Base-by-base conservation (phyloP, 35 echinoderm and acorn worm genomes). In the Apostichopus japonicus region DNA sequence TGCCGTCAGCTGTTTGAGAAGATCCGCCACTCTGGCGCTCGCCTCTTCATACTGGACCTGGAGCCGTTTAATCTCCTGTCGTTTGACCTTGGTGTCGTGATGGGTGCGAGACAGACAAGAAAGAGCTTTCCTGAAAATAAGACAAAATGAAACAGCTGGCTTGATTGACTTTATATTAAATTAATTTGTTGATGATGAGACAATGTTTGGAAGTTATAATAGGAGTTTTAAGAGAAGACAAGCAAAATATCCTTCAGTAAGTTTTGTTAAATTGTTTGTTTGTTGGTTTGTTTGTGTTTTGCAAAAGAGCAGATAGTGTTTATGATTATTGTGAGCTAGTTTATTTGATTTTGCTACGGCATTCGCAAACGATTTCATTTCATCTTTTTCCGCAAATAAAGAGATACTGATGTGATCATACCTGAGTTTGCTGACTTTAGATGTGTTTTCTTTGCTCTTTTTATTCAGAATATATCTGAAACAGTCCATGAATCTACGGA, bases 401-500 rank as follows among this genome's bases (percentile, higher is more conserved):
- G 33, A 44, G 33, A 44, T 4, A 44, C 33, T 0, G 33, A 44
- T 44, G 33, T 67, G 11, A 67, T 25, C 84, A 92, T 79, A 98
- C 96, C 90, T 96, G 19, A 99, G 93, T 93, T 94, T 90, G 71
- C 87, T 88, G 27, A 99, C 93, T 91, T 95, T 96, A 14, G 95
- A 88, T 5, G 95, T 96, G 63, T 99, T 99, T 79, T 93, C 93
- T 92, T 94, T 95, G 87, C 95, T 96, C 79, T 96, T 96, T 62
- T 93, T 99, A 62, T 75, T 93, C 79, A 94, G 94, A 54, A 99
- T 86, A 67, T 99, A 93, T n/a, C 83, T 78, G 90, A 99, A 99
- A 70, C 95, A 96, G 53, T 99, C 97, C 95, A 99, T 76, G 93
- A 99, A 99, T 4, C 97, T 93, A 19, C 97, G 91, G 92, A 96